Conservation (phyloP, 2,113 vertebrate genomes). For the Catharus fuscescens region DNA sequence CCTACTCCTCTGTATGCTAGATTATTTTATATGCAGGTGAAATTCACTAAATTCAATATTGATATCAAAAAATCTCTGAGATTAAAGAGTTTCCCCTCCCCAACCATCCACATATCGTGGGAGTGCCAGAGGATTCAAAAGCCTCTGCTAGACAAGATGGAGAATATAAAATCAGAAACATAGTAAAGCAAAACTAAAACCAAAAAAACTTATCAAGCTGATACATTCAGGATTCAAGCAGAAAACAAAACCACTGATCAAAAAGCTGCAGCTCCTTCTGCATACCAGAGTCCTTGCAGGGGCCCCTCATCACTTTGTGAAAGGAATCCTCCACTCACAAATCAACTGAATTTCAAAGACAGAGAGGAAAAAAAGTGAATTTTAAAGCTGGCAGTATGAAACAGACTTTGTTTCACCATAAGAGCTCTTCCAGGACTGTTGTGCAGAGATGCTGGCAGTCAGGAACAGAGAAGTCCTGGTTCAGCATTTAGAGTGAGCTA, state of each 20-base stretch:
- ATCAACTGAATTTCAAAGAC: slow-evolving; percentile 1
- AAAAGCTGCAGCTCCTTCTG: background rate
- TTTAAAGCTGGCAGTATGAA: slow-evolving; percentile 1
- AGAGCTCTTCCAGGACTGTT: background rate
- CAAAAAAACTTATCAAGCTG: background rate
- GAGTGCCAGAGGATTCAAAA: background rate
- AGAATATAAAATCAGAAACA: slow-evolving; percentile 8
- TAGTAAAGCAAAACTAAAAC: background rate
- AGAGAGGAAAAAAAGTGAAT: background rate
- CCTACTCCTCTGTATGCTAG: background rate
- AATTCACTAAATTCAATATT: slow-evolving; percentile 31
- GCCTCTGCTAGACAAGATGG: background rate
- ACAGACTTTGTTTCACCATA: background rate
- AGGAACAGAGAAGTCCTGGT: background rate
- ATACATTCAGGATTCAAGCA: background rate
- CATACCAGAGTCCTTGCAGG: background rate
- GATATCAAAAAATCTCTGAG: background rate
- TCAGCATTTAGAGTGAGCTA: background rate
- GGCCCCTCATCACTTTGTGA: background rate
- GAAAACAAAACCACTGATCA: slow-evolving; percentile 4
- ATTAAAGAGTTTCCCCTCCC: background rate
- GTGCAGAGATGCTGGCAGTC: background rate
- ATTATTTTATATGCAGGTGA: background rate
- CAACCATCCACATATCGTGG: background rate
- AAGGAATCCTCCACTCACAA: background rate